Conservation (phyloP, 2,888 invertebrate species). For the Amphipyra tragopoginis region DNA sequence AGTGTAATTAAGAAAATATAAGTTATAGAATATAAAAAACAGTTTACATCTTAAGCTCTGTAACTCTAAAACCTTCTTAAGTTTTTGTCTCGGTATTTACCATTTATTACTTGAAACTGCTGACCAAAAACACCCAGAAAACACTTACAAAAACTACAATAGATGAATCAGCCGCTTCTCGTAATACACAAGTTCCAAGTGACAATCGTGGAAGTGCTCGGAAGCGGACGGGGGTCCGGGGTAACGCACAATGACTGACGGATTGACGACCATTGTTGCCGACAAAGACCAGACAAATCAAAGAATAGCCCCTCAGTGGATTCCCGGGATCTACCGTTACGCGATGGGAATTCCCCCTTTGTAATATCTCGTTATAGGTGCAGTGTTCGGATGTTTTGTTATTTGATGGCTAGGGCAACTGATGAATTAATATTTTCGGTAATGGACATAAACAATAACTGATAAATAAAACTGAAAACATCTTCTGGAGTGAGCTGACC, state of each 20-base stretch:
- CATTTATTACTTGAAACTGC: conserved; percentile 13
- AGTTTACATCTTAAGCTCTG: too few relatives aligned
- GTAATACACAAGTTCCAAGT: conserved; percentile 60
- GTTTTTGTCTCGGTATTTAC: not conserved
- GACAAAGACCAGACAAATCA: conserved; percentile 73
- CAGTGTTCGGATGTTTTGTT: conserved; percentile 36
- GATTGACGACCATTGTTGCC: conserved; percentile 73
- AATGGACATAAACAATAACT: not conserved
- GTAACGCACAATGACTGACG: conserved; percentile 70
- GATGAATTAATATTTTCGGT: conserved; percentile 13
- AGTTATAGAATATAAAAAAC: too few relatives aligned
- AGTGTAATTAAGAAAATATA: too few relatives aligned
- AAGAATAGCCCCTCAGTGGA: conserved; percentile 64
- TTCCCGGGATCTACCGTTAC: conserved; percentile 38
- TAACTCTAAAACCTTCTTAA: too few relatives aligned
- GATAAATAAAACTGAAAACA: too few relatives aligned
- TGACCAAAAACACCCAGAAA: conserved; percentile 32
- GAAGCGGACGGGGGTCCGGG: conserved; percentile 56
- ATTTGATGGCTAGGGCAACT: conserved; percentile 2
- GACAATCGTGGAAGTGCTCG: conserved; percentile 63
- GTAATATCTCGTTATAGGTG: conserved; percentile 57
- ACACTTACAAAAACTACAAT: conserved; percentile 50
- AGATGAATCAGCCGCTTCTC: conserved; percentile 50
- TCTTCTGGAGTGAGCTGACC: too few relatives aligned
- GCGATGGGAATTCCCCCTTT: conserved; percentile 57